Base-by-base conservation (phyloP, 92 coral and sea anemone genomes). In the Porites rus region DNA sequence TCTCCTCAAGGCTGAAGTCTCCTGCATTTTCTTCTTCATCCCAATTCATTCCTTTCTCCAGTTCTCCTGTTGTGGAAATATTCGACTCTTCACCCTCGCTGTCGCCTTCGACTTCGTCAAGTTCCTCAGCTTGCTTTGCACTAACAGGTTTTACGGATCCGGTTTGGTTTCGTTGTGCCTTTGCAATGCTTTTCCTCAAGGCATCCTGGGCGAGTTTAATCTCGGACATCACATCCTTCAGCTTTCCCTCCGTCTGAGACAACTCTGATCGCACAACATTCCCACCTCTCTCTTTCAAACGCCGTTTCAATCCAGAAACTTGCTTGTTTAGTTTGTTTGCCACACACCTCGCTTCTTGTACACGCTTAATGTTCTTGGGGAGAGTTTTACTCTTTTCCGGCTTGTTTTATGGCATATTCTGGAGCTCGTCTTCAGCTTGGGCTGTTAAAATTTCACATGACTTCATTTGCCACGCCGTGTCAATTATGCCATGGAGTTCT, bases 161-260 rank as follows among this genome's bases (percentile, higher is more conserved):
- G 65, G 18, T 61, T 61, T 61, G 65, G 4, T 12, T 1, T 61
- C 6, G 4, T 61, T 16, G 18, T 12, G 69, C 69, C 69, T 81
- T 81, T 50, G 51, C 64, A 14, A 81, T 68, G 12, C 69, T 81
- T 69, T 81, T 81, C 56, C 77, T 81, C 13, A 80, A 51, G 72
- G 76, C 76, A 66, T 80, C 85, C 71, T 54, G 43, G 63, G 86
- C 77, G 59, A 81, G 69, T 52, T 81, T 81, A 38, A 81, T 71
- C 74, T 70, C 86, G 17, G 64, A 64, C 86, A 69, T 81, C n/a
- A 78, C 28, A 46, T 81, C 74, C 10, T 65, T 19, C 56, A 80
- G 75, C 31, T 67, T 69, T 21, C 60, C 63, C 56, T 81, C 86
- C 67, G 10, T 52, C 65, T 81, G 21, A 69, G 12, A 10, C n/a